Conservation (phyloP, 2,113 vertebrate species). For the Grammomys dolichurus region DNA sequence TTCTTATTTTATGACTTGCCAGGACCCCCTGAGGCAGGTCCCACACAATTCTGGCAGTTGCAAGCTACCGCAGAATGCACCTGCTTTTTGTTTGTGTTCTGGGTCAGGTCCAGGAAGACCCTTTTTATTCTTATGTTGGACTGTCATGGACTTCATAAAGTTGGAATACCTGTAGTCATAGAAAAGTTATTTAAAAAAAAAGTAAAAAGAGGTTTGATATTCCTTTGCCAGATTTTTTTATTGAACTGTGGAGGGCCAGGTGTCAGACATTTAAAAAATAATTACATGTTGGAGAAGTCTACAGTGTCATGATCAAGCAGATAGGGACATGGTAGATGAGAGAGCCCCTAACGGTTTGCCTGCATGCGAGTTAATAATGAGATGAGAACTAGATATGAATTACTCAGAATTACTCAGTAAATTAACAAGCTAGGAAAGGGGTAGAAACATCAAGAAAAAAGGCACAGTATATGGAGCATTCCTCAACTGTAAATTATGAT, state of each 20-base stretch:
- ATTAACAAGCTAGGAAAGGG: background rate
- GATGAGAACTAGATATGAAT: background rate
- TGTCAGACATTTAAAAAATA: background rate
- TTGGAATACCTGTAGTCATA: background rate
- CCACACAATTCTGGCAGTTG: background rate
- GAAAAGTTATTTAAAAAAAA: background rate
- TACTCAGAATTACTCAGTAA: background rate
- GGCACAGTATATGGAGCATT: background rate
- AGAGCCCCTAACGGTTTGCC: background rate
- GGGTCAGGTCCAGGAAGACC: background rate
- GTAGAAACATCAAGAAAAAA: background rate
- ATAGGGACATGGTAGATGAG: background rate
- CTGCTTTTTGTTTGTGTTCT: conserved; percentile 30
- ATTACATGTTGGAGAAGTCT: background rate
- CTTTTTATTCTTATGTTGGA: background rate
- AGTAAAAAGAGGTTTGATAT: background rate
- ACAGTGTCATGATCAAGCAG: background rate
- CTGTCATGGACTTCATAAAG: background rate
- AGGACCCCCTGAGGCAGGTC: background rate
- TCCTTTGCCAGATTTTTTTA: background rate
- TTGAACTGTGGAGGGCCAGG: background rate
- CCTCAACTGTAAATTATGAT: background rate
- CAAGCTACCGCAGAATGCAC: background rate
- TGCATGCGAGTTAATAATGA: background rate
- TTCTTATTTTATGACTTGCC: conserved; percentile 28